Evolutionary conservation across 2,797 vertebrate genomes (phyloP), one percentile per base, ranked within the genome.

Genomic region (Coracias cyanogaster): DNA sequence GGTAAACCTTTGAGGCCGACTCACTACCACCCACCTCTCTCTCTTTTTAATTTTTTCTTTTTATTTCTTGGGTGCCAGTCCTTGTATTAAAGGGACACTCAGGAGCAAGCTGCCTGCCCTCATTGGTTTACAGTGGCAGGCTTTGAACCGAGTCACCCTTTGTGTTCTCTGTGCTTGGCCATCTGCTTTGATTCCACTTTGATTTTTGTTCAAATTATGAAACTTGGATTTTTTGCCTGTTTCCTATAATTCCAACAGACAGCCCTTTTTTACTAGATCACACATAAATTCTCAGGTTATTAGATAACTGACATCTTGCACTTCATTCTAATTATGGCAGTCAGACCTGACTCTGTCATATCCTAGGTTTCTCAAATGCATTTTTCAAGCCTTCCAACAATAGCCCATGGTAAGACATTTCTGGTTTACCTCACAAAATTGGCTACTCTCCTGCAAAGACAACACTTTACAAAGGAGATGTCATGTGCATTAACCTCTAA

Each of bases 11-110:
- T 25, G 49, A 71, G 71, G 39, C 28, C 31, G 25, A 17, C 29
- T 72, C 45, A 2, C 35, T 48, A 17, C n/a, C 11, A 3, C 46
- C 9, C 28, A 4, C n/a, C 3, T 3, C 2, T 3, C 4, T 8
- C 17, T 22, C 6, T 9, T 6, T 33, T 31, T 16, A 8, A 17
- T 21, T 51, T 26, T 49, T 49, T 25, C 61, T 46, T 41, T 21
- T 37, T 8, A 4, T 82, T 67, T 29, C 48, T 37, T 16, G 48
- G 15, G 26, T 48, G 35, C 25, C 15, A 10, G 39, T 4, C 21
- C 21, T 21, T 58, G 54, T n/a, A 5, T n/a, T 19, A 25, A 48
- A 17, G 2, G 55, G 31, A 12, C 19, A 4, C 29, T 15, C 28
- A 24, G 82, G 60, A 57, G 39, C 14, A 9, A 39, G 61, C n/a